Evolutionary conservation across 1,140 invertebrate genomes (phyloP).

Genomic region (Camponotus floridanus): DNA sequence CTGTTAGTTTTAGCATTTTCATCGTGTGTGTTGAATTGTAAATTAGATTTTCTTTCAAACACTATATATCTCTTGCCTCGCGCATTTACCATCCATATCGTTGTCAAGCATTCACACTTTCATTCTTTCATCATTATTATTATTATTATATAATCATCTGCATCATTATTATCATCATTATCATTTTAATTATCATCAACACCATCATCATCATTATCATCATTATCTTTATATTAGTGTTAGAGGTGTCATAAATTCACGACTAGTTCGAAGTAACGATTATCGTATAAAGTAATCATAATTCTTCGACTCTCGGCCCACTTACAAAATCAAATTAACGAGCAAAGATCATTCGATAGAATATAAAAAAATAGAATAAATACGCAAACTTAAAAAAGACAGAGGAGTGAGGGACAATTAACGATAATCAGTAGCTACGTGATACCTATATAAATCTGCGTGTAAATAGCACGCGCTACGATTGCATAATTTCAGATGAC

Average conservation of each 20-base stretch:
- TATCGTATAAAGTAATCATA: constrained; percentile 58
- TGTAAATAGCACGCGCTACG: neutral
- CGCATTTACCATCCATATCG: constrained; percentile 25
- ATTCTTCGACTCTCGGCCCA: constrained; percentile 42
- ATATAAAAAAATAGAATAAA: constrained; percentile 82
- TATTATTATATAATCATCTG: constrained; percentile 29
- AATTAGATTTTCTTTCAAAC: constrained; percentile 36
- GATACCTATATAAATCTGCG: neutral
- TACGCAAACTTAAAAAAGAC: constrained; percentile 78
- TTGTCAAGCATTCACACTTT: constrained; percentile 50
- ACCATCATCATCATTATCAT: constrained; percentile 32
- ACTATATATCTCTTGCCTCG: constrained; percentile 1
- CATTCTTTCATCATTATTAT: constrained; percentile 39
- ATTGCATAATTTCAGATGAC: constrained; percentile 44
- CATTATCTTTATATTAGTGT: constrained; percentile 40
- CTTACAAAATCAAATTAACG: constrained; percentile 56
- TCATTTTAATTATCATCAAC: constrained; percentile 27
- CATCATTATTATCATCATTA: constrained; percentile 27
- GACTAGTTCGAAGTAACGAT: constrained; percentile 75
- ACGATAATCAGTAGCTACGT: constrained; percentile 55
- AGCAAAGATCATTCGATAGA: constrained; percentile 54
- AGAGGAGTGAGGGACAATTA: constrained; percentile 52
- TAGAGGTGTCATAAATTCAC: constrained; percentile 62
- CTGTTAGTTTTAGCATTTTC: constrained; percentile 80
- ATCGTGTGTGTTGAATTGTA: constrained; percentile 56